phyloP scores from a whole-genome alignment of 1,140 invertebrate genomes.

The Lasaia peninsularis region DNA sequence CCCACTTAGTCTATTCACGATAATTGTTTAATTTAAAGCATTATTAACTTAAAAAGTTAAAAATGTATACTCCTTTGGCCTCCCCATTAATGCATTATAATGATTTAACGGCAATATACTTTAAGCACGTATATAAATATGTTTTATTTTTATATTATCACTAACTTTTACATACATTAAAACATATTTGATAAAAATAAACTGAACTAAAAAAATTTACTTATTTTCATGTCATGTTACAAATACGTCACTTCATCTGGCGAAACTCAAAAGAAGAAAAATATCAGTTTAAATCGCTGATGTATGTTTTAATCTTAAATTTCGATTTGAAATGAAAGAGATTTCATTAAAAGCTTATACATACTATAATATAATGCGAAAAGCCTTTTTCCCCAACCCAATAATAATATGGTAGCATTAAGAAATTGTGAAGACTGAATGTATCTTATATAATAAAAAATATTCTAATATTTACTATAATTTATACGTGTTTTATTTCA shows the following conservation, averaged over 20 bases:
- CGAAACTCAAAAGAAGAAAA: background rate
- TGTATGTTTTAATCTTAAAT: background rate
- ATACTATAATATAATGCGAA: too few relatives aligned
- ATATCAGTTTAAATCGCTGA: background rate
- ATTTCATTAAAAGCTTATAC: too few relatives aligned
- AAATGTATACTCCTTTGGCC: conserved; percentile 21
- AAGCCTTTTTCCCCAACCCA: too few relatives aligned
- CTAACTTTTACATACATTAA: conserved; percentile 4
- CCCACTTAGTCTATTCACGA: conserved; percentile 19
- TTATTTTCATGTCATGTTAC: conserved; percentile 7
- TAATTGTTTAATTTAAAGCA: conserved; percentile 18
- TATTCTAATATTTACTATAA: background rate
- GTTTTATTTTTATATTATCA: background rate
- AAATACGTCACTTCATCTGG: conserved; percentile 10
- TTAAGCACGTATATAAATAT: background rate
- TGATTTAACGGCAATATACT: background rate
- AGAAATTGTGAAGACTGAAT: conserved; percentile 2
- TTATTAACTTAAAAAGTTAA: conserved; percentile 18
- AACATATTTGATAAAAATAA: conserved; percentile 4
- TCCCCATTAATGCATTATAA: background rate
- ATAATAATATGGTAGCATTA: too few relatives aligned
- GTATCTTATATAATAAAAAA: background rate
- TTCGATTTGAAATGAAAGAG: too few relatives aligned
- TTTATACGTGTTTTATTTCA: conserved; percentile 21
- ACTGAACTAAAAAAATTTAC: background rate